Conservation (phyloP, 2,113 vertebrate species). For the Colossoma macropomum region DNA sequence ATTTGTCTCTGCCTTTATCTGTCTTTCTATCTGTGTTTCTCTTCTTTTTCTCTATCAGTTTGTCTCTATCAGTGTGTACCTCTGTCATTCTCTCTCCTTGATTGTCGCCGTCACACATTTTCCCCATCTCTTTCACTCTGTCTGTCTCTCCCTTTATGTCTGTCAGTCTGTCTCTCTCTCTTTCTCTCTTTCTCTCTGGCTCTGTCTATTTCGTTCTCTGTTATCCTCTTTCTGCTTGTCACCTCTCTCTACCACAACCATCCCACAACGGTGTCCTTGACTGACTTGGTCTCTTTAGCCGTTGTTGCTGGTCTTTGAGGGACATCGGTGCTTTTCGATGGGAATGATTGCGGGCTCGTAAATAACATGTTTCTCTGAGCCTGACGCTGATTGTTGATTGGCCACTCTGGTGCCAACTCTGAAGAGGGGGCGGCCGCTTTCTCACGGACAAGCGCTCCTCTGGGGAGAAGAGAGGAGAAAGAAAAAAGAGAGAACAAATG, state of each 20-base stretch:
- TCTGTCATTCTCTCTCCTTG: no score
- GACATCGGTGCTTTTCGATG: slow-evolving; percentile 73
- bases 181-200: background rate
- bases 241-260: slow-evolving; percentile 5
- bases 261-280: slow-evolving; percentile 60
- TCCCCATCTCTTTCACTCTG: no score
- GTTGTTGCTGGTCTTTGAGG: slow-evolving; percentile 63
- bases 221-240: no score
- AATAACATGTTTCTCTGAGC: slow-evolving; percentile 77
- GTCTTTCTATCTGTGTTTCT: no score
- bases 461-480: slow-evolving; percentile 10
- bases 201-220: no score
- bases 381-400: slow-evolving; percentile 80
- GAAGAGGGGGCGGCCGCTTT: slow-evolving; percentile 65
- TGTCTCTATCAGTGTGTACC: no score
- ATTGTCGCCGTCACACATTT: no score
- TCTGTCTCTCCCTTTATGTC: no score
- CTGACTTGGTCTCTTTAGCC: slow-evolving; percentile 67
- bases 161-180: background rate
- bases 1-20: no score
- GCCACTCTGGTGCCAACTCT: slow-evolving; percentile 65
- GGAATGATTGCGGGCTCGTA: slow-evolving; percentile 79
- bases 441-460: slow-evolving; percentile 52
- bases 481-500: background rate
- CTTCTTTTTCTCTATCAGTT: no score